phyloP scores from a whole-genome alignment of 2,113 vertebrate species.

The Danio rerio region DNA sequence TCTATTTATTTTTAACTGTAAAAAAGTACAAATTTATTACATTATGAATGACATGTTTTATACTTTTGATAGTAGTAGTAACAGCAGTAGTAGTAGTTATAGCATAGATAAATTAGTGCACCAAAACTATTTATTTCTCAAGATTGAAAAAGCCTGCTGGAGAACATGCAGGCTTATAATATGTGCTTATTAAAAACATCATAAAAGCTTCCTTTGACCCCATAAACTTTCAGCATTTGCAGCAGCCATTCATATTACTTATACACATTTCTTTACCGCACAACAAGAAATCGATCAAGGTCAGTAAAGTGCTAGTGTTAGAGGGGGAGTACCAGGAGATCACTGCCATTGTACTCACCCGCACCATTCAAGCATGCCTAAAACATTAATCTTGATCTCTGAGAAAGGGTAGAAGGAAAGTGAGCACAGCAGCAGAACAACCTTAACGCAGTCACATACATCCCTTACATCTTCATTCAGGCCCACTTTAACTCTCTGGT shows the following conservation, averaged over 20 bases:
- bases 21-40: no score
- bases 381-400: constrained; percentile 13
- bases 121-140: no score
- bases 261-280: neutral
- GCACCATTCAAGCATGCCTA: constrained; percentile 1
- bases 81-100: no score
- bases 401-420: neutral
- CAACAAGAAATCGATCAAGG: neutral
- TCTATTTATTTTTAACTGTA: no score
- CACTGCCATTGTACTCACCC: neutral
- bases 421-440: neutral
- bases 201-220: neutral
- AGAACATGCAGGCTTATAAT: neutral
- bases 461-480: constrained; percentile 16
- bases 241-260: constrained; percentile 19
- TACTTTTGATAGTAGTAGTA: no score
- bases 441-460: neutral
- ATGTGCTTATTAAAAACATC: neutral
- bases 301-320: constrained; percentile 16
- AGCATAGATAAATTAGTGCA: no score
- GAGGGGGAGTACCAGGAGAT: neutral
- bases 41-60: no score
- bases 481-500: neutral
- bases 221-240: neutral
- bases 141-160: no score